Conservation (phyloP, 2,888 invertebrate genomes). For the Pyrocoelia pectoralis region DNA sequence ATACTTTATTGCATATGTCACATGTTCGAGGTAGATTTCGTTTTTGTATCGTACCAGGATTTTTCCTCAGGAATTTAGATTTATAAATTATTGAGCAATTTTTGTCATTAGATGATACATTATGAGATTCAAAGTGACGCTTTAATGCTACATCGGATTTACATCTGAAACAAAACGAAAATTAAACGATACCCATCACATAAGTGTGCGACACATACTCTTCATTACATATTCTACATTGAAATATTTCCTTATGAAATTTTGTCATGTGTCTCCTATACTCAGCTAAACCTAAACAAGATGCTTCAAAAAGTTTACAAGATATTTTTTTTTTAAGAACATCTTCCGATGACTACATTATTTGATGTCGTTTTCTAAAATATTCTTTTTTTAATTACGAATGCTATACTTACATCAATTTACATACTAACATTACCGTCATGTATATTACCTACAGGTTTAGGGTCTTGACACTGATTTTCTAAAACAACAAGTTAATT, state of each 20-base stretch:
- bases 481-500: not conserved
- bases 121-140: constrained; percentile 29
- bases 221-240: constrained; percentile 39
- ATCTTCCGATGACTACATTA: constrained; percentile 16
- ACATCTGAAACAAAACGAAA: constrained; percentile 34
- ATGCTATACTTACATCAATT: too few species aligned
- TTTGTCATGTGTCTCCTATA: constrained; percentile 40
- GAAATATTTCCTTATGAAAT: constrained; percentile 31
- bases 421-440: too few species aligned
- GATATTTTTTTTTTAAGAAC: constrained; percentile 28
- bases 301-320: constrained; percentile 39
- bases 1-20: constrained; percentile 49
- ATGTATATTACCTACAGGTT: not conserved
- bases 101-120: not conserved
- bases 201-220: constrained; percentile 28
- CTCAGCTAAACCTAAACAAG: constrained; percentile 38
- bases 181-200: not conserved
- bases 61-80: constrained; percentile 18
- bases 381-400: not conserved
- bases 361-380: constrained; percentile 13
- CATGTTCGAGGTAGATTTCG: constrained; percentile 46
- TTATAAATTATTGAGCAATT: not conserved
- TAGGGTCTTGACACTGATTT: not conserved
- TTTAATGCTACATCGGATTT: constrained; percentile 30
- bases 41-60: constrained; percentile 41